These are phyloP conservation scores for Sphaeramia orbicularis DNA, from an alignment of 2,797 vertebrate genomes.

Conservation along the genomic window DNA sequence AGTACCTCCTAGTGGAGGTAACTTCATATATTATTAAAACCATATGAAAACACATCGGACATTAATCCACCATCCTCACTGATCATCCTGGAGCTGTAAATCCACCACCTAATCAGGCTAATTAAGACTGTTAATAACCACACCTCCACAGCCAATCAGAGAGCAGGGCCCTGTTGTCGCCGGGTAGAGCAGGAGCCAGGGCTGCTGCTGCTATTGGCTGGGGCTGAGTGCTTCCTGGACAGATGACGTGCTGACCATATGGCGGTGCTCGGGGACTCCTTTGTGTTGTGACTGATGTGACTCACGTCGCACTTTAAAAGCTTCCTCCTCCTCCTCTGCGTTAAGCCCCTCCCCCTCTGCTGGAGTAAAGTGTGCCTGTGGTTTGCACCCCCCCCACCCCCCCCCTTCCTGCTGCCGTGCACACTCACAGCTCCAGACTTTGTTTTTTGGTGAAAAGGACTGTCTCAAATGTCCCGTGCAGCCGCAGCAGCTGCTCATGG, in stretches of 20 bases:
- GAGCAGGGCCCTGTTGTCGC: constrained; percentile 30
- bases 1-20: too few species aligned
- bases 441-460: constrained; percentile 79
- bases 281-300: constrained; percentile 80
- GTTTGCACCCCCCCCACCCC: constrained; percentile 60
- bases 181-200: constrained; percentile 27
- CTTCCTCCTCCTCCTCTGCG: constrained; percentile 62
- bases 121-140: constrained; percentile 44
- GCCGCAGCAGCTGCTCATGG: constrained; percentile 84
- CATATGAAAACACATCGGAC: too few species aligned
- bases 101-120: too few species aligned
- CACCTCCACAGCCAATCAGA: constrained; percentile 55
- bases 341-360: constrained; percentile 25
- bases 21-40: too few species aligned
- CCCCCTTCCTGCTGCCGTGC: too few species aligned
- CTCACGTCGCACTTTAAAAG: constrained; percentile 79
- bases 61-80: too few species aligned
- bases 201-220: constrained; percentile 33
- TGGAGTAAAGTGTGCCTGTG: constrained; percentile 81
- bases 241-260: constrained; percentile 79
- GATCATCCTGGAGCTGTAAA: too few species aligned
- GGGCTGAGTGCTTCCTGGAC: constrained; percentile 49
- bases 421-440: constrained; percentile 78
- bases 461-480: constrained; percentile 82
- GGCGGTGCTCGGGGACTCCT: constrained; percentile 77